Base-by-base conservation (phyloP, 1,140 invertebrate genomes). In the Copidosoma floridanum region DNA sequence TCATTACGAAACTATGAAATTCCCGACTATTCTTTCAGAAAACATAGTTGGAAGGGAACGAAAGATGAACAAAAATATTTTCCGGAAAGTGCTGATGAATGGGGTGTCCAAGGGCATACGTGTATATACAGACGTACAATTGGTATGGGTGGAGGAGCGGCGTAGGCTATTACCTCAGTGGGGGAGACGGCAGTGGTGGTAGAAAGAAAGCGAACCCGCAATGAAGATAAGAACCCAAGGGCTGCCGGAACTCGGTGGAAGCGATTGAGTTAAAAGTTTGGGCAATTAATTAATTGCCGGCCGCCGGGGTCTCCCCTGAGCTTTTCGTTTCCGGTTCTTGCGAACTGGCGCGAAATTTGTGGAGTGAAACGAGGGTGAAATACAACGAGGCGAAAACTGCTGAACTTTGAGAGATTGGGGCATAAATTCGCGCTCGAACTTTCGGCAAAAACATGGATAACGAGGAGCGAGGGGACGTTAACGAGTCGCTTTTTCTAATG, bases 231-330 rank as follows among this genome's bases (percentile, higher is more conserved):
- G 58, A 37, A 58, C 35, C 37, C n/a, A n/a, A n/a, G n/a, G n/a
- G n/a, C n/a, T n/a, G n/a, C n/a, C n/a, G 29, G 32, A n/a, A n/a
- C 8, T 27, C 40, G 20, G 47, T 23, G 56, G 57, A 63, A 59
- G 67, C 65, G 71, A 72, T 68, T 68, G 60, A 66, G 68, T 72
- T 69, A 70, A 72, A 73, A 72, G 67, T 72, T 70, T 40, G 60
- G 64, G 58, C 65, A 69, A 74, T 74, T 73, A 72, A 75, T 75
- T 72, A 75, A 74, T 69, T 57, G 65, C 63, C 32, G 35, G 57
- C 38, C n/a, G 55, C 40, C n/a, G 8, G 18, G 40, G 23, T 8
- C n/a, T n/a, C n/a, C 54, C 54, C 57, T 48, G 26, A 51, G 57
- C 58, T 44, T 62, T 57, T 61, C 44, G n/a, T n/a, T 61, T 20